phyloP scores from a whole-genome alignment of 2,797 vertebrate genomes.

The Sitta carolinensis region DNA sequence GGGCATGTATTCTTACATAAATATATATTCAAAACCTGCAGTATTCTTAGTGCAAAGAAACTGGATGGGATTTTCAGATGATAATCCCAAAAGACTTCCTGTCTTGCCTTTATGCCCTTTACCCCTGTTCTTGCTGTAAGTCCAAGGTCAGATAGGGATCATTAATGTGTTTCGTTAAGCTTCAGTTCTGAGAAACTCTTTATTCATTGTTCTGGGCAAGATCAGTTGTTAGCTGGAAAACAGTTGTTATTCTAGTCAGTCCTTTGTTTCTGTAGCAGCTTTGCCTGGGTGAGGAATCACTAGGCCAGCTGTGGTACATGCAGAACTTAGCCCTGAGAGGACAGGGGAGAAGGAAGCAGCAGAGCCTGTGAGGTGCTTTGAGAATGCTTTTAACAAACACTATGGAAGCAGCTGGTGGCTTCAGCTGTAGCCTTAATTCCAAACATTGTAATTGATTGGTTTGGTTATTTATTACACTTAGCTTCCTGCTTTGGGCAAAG shows the following conservation, averaged over 20 bases:
- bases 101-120: neutral
- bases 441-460: conserved; percentile 75
- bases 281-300: neutral
- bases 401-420: neutral
- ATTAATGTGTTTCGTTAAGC: neutral
- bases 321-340: neutral
- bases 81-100: neutral
- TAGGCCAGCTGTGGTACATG: neutral
- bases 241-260: neutral
- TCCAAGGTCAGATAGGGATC: neutral
- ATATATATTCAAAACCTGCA: neutral
- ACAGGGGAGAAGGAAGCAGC: neutral
- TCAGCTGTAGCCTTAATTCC: conserved; percentile 68
- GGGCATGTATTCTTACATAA: neutral
- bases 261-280: neutral
- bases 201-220: neutral
- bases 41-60: neutral
- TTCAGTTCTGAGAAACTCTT: neutral
- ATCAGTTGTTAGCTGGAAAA: neutral
- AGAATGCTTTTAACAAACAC: neutral
- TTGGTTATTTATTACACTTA: conserved; percentile 78
- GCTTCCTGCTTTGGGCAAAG: conserved; percentile 63
- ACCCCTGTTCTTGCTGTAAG: rapidly evolving
- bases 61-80: neutral
- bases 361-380: neutral